Percentiles rank a stretch among this genome's conserved stretches.
phyloP scores from a whole-genome alignment of 2,797 vertebrate species.

The Takifugu rubripes region DNA sequence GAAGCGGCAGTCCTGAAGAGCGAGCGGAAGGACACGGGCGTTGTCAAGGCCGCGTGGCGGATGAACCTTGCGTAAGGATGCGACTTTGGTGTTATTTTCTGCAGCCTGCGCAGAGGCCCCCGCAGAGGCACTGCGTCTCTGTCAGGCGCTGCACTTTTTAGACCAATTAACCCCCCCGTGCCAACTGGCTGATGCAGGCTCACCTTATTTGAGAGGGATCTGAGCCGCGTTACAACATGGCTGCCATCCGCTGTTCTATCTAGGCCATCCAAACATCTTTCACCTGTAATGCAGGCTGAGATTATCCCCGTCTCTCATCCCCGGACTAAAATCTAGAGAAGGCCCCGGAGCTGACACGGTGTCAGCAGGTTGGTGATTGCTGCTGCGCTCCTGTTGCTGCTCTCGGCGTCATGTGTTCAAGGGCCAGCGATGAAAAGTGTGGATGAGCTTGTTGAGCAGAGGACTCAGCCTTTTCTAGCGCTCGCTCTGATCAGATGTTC shows the following conservation, averaged over 20 bases:
- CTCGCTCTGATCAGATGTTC: conserved; percentile 50
- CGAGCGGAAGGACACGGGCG: conserved; percentile 54
- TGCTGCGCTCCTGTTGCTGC: conserved; percentile 30
- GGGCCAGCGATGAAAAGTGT: conserved; percentile 39
- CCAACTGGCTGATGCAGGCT: conserved; percentile 62
- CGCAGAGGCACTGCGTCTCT: conserved; percentile 69
- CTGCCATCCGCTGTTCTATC: conserved; percentile 32
- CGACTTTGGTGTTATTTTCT: conserved; percentile 69
- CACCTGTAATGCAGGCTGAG: conserved; percentile 41
- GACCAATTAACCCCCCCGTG: conserved; percentile 69
- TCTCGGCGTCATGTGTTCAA: conserved; percentile 15
- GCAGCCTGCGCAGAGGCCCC: conserved; percentile 58
- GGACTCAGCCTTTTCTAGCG: conserved; percentile 20
- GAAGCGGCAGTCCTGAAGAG: conserved; percentile 64
- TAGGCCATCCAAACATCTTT: conserved; percentile 49
- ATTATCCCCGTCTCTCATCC: conserved; percentile 45
- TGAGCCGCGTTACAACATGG: conserved; percentile 35
- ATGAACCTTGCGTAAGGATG: conserved; percentile 51
- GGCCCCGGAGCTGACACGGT: conserved; percentile 28
- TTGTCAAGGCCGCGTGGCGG: conserved; percentile 55
- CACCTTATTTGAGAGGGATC: conserved; percentile 54
- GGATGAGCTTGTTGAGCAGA: conserved; percentile 49
- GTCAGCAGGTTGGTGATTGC: conserved; percentile 36
- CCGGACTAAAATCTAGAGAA: conserved; percentile 37
- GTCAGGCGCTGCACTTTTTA: conserved; percentile 75